Evolutionary conservation across 2,888 invertebrate genomes (phyloP).

Genomic region (Drosophila maculinotata): DNA sequence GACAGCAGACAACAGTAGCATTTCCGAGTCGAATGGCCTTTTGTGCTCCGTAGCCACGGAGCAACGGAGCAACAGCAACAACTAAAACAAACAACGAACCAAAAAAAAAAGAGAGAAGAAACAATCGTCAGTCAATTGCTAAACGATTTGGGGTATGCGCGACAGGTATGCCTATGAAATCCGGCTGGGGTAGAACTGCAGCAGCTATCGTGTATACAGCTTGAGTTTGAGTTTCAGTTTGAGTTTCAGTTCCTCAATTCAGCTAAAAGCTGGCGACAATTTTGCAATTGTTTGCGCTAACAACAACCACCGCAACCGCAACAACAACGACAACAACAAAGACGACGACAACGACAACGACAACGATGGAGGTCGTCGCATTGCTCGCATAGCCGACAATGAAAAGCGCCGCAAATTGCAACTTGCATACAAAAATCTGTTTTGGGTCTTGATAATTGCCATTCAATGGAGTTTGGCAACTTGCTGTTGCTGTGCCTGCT

Average conservation of each 20-base stretch:
- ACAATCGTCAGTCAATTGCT: conserved; percentile 78
- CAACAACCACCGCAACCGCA: conserved; percentile 15
- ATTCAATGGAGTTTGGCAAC: conserved; percentile 28
- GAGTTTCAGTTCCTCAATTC: conserved; percentile 38
- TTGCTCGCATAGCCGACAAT: conserved; percentile 74
- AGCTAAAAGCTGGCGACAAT: conserved; percentile 80
- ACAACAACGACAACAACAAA: conserved; percentile 3
- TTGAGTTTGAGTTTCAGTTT: conserved; percentile 21
- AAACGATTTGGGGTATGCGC: conserved; percentile 78
- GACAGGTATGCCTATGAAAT: conserved; percentile 77
- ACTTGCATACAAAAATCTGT: conserved; percentile 80
- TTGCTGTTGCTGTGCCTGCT: conserved; percentile 7
- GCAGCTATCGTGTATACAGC: conserved; percentile 10
- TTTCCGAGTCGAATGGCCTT: conserved; percentile 55
- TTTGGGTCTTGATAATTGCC: conserved; percentile 74
- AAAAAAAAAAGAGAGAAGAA: conserved; percentile 24
- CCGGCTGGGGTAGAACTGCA: conserved; percentile 17
- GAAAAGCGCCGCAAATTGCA: conserved; percentile 77
- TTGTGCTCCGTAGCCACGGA: conserved; percentile 55
- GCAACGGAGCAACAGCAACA: no score
- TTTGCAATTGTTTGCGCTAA: conserved; percentile 73
- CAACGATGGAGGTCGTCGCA: conserved; percentile 75
- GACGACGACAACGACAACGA: conserved; percentile 40
- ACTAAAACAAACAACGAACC: conserved; percentile 16
- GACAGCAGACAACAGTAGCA: conserved; percentile 29